Base-by-base conservation (phyloP, 2,888 invertebrate genomes). In the Hemicrepidius hirtus region DNA sequence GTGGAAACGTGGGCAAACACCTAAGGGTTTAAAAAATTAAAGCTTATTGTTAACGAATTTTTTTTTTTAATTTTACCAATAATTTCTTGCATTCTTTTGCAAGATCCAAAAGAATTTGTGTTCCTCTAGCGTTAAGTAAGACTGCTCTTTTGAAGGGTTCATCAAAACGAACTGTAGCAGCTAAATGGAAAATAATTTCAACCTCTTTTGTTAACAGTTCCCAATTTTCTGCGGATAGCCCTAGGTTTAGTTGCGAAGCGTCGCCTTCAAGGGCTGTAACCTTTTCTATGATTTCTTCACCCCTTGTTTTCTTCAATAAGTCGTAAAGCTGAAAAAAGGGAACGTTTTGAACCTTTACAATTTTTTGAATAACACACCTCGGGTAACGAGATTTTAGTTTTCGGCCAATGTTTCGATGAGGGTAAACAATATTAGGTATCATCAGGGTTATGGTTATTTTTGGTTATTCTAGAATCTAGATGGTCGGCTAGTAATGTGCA, bases 131-230 rank as follows among this genome's bases (percentile, higher is more conserved):
- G 86, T 99, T 99, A 86, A 99, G 89, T 66, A 97, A 88, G 6
- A 98, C 95, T 0, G 99, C 97, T 77, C 91, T 92, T 83, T 95
- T 95, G 63, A 99, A 88, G 16, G 93, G 91, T 84, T 98, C 98
- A 85, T 99, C 98, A 83, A 99, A 97, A 86, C 92, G 89, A 71
- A 93, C 90, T 13, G 92, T 92, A 1, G 93, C 93, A 1, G 93
- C 93, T 70, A 91, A 82, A 82, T 99, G 98, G 82, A 96, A 94
- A n/a, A 99, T 93, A 41, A 97, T 91, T 63, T 94, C 88, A 0
- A 95, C 92, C 73, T 94, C 91, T 0, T 94, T 90, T 18, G 87
- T 86, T 3, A 96, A 82, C 78, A 87, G 86, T 78, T 89, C 84
- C 70, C 94, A 89, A 83, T 95, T 93, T 16, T 90, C 88, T 0